Evolutionary conservation across 2,888 invertebrate species (phyloP), one percentile per base, ranked within the genome.

Genomic region (Macrosiphum euphorbiae): DNA sequence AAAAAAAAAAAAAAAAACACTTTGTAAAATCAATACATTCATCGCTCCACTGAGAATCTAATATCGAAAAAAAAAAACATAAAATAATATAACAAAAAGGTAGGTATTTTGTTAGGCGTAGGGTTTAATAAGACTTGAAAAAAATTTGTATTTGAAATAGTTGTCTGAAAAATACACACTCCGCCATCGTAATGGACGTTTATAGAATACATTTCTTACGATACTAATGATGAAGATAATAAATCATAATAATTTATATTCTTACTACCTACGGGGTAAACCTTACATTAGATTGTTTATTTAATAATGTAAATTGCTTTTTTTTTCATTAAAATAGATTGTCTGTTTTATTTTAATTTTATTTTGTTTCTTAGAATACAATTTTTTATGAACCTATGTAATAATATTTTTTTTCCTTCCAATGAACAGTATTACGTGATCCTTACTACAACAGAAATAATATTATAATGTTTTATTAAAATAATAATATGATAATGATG

Each of bases 251-350:
- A 58, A 28, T 61, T 28, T 78, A 35, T n/a, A 28, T 1, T 47
- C 89, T 47, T 47, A 61, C 44, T 20, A 47, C 61, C 44, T 20
- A 47, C 61, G n/a, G 20, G 47, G 61, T 89, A 61, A 47, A 89
- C n/a, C 26, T 11, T 20, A 58, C 44, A 89, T 89, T 89, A 61
- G 44, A 89, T 89, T 47, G 61, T 89, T 89, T 89, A 47, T 89
- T 89, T 61, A 47, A 26, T 61, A 47, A 89, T 44, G 61, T 47
- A 61, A 89, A 89, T 89, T 61, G 89, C 28, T 44, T 89, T 61
- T 52, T 58, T 89, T 47, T 58, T 89, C 89, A 61, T 89, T 61
- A n/a, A 61, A 89, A 61, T 61, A 89, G 8, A 78, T 78, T 35
- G 78, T 35, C 20, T 35, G 67, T 20, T 35, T 78, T 20, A 35